These are phyloP conservation scores for Cylas formicarius DNA, from an alignment of 1,140 invertebrate genomes.

Conservation along the genomic window DNA sequence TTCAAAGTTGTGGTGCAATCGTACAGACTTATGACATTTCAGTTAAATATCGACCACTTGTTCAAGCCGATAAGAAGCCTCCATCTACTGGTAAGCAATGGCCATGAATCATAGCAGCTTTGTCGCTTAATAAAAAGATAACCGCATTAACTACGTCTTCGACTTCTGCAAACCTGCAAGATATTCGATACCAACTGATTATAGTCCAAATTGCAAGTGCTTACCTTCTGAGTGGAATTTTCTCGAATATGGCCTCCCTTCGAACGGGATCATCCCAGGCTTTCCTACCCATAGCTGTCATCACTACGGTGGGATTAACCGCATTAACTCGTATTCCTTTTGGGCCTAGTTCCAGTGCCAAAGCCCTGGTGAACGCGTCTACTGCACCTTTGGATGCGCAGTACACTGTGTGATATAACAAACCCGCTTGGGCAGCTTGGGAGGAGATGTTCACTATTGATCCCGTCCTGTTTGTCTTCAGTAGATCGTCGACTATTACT, in stretches of 20 bases:
- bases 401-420: constrained; percentile 59
- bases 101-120: constrained; percentile 77
- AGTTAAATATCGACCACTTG: too few relatives aligned
- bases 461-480: constrained; percentile 60
- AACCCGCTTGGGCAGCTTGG: constrained; percentile 59
- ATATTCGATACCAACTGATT: too few relatives aligned
- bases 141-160: constrained; percentile 77
- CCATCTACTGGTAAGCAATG: constrained; percentile 74
- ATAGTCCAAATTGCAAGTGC: neutral
- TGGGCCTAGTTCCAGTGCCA: constrained; percentile 83
- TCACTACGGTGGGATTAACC: constrained; percentile 83
- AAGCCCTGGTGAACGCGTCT: constrained; percentile 59
- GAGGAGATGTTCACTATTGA: constrained; percentile 88
- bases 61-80: constrained; percentile 49
- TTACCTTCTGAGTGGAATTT: constrained; percentile 65
- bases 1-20: too few relatives aligned
- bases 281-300: constrained; percentile 78
- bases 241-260: constrained; percentile 58
- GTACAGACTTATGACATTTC: too few relatives aligned
- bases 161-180: constrained; percentile 63
- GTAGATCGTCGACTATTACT: constrained; percentile 63
- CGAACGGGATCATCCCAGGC: constrained; percentile 74
- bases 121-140: constrained; percentile 74
- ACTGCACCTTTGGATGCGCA: constrained; percentile 57
- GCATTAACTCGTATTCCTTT: constrained; percentile 80